Percentiles rank a stretch among this genome's conserved stretches.
phyloP scores from a whole-genome alignment of 2,797 vertebrate species.

The Enteromius treurensis region DNA sequence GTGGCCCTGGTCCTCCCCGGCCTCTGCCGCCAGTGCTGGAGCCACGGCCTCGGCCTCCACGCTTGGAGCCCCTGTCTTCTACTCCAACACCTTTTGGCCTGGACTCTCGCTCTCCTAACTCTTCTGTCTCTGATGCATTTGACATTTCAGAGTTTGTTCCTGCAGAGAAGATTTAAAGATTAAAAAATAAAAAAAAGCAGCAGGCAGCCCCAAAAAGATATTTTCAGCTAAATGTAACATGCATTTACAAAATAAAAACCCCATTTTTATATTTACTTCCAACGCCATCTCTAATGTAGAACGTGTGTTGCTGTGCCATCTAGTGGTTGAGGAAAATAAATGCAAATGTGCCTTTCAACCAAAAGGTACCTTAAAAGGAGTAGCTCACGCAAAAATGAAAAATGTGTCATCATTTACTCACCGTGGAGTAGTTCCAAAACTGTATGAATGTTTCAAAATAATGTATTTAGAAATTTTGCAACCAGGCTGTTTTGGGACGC shows the following conservation, averaged over 20 bases:
- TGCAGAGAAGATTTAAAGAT: conserved; percentile 48
- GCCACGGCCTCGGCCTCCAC: conserved; percentile 81
- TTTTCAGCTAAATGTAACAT: background rate
- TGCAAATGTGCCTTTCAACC: background rate
- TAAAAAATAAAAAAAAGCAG: background rate
- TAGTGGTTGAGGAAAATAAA: background rate
- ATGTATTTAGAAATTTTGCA: too few relatives aligned
- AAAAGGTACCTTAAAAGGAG: background rate
- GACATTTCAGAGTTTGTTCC: conserved; percentile 88
- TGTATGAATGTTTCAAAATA: too few relatives aligned
- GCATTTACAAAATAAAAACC: background rate
- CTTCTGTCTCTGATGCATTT: conserved; percentile 88
- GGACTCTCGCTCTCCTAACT: conserved; percentile 76
- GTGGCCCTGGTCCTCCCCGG: conserved; percentile 76
- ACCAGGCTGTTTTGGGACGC: too few relatives aligned
- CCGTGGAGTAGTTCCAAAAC: too few relatives aligned
- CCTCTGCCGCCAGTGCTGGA: conserved; percentile 73
- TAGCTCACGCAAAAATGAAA: too few relatives aligned
- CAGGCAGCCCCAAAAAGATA: background rate
- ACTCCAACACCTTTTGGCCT: conserved; percentile 75
- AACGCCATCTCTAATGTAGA: background rate
- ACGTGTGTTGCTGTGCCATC: background rate
- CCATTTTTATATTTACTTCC: background rate
- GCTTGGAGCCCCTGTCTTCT: conserved; percentile 80
- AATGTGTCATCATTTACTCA: too few relatives aligned